Evolutionary conservation across 2,113 vertebrate genomes (phyloP).

Genomic region (Cephalopterus ornatus): DNA sequence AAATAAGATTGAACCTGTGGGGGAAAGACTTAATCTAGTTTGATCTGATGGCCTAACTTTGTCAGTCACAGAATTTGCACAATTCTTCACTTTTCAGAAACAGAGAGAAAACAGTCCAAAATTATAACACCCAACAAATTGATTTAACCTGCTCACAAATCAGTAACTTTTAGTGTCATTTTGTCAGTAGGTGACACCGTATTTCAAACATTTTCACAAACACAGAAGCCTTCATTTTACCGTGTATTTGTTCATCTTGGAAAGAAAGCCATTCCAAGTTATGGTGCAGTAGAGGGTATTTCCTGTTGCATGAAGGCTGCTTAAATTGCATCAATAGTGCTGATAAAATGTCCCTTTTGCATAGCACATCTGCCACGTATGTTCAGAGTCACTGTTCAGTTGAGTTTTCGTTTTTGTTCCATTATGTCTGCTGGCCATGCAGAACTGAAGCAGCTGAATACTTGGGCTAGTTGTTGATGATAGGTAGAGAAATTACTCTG

Average conservation of each 20-base stretch:
- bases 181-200: accelerated
- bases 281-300: not conserved
- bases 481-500: not conserved
- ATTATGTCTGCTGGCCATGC: not conserved
- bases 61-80: not conserved
- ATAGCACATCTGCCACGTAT: not conserved
- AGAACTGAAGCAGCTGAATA: not conserved
- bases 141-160: not conserved
- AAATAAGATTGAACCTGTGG: not conserved
- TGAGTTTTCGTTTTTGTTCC: not conserved
- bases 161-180: not conserved
- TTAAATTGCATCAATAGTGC: not conserved
- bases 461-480: not conserved
- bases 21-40: not conserved
- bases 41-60: not conserved
- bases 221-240: not conserved
- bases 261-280: not conserved
- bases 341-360: not conserved
- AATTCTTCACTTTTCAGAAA: not conserved
- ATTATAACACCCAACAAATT: not conserved
- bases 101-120: not conserved
- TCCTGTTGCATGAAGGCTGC: not conserved
- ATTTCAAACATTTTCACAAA: not conserved
- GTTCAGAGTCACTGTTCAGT: not conserved
- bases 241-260: not conserved